Evolutionary conservation across 1,140 invertebrate genomes (phyloP), one percentile per base, ranked within the genome.

Genomic region (Harlomillsia oculata): DNA sequence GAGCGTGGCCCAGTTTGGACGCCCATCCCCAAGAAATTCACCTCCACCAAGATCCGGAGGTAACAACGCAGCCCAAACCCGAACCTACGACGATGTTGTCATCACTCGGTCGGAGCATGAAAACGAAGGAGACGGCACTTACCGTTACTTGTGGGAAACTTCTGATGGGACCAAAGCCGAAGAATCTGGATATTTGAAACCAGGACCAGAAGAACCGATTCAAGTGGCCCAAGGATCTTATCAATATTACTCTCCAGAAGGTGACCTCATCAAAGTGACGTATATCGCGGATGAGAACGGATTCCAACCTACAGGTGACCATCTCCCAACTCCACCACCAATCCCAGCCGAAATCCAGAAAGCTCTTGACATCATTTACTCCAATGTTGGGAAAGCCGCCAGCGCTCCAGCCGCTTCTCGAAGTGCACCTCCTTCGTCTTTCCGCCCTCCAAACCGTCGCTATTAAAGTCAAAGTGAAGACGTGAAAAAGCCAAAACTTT

Each of bases 331-430:
- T n/a, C 57, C 57, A n/a, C 57, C 57, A 16, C 57, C 57, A 59
- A 59, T 59, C 29, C 57, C 57, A 20, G 57, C 45, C 34, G 45
- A 48, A 48, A 48, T 48, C 45, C 45, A 74, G n/a, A 69, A 70
- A 43, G 64, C 75, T 11, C 56, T 78, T 14, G 71, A 77, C 62
- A 75, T 70, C 68, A 76, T 75, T 68, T 68, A 69, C 32, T 69
- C 70, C 1, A 72, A 76, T 65, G 73, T 76, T 0, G 50, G 40
- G n/a, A 53, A 62, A 16, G 14, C 45, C 9, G 45, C 45, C 23
- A 32, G 28, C 28, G 45, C 45, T 13, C 45, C 45, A 32, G 45
- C 45, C 16, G 28, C 45, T 32, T 28, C 36, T 3, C 30, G 45
- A 48, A 32, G 16, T 16, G 13, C 28, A 16, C 28, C 45, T 32